A percentile compares a stretch with the other conserved stretches of the same genome.
Evolutionary conservation across 2,888 invertebrate species (phyloP).

Genomic region (Calliphora vomitoria): DNA sequence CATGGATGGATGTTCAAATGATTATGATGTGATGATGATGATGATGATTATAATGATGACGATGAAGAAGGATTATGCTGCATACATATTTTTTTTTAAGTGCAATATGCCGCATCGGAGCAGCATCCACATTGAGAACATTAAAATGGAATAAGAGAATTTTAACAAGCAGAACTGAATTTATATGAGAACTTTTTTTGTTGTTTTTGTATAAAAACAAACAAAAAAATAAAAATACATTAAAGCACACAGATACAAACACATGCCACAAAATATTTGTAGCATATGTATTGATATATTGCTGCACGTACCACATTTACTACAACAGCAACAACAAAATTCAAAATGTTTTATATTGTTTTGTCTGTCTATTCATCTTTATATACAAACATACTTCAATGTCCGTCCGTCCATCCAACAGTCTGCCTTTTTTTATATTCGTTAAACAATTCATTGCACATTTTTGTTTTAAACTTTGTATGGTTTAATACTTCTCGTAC

Average conservation of each 20-base stretch:
- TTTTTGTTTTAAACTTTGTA: constrained; percentile 60
- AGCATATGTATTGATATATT: constrained; percentile 43
- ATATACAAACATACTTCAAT: constrained; percentile 1
- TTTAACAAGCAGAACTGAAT: constrained; percentile 56
- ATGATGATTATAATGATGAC: neutral
- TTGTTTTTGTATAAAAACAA: neutral
- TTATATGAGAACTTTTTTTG: constrained; percentile 41
- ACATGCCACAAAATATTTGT: constrained; percentile 29
- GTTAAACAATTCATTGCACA: constrained; percentile 60
- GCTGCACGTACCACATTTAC: constrained; percentile 61
- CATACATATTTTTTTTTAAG: constrained; percentile 11
- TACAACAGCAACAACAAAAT: constrained; percentile 41
- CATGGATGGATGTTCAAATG: too few species aligned
- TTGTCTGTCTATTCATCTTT: constrained; percentile 43
- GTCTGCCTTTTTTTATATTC: constrained; percentile 13
- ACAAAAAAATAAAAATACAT: constrained; percentile 7
- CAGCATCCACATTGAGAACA: constrained; percentile 51
- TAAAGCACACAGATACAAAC: constrained; percentile 18
- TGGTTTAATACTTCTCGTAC: constrained; percentile 45
- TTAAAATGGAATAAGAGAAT: constrained; percentile 52
- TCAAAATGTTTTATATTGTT: constrained; percentile 47
- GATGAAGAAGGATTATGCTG: constrained; percentile 28
- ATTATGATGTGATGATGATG: constrained; percentile 29
- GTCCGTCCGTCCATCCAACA: neutral
- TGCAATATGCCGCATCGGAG: constrained; percentile 21